Conservation (phyloP, 53 echinoderm and acorn worm genomes). For the Holothuria leucospilota region DNA sequence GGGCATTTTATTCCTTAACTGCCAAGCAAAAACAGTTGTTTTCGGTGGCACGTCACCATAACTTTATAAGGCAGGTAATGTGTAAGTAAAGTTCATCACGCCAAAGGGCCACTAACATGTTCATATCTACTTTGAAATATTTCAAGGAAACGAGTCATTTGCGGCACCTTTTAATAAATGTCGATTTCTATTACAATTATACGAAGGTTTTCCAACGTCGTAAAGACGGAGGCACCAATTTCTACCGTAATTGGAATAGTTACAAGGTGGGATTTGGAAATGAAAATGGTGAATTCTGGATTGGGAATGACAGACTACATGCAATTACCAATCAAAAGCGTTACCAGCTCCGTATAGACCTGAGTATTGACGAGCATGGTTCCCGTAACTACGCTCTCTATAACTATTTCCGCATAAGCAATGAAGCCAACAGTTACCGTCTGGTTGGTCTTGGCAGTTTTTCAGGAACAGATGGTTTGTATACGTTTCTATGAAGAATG, state of each 20-base stretch:
- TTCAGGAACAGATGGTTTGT: slow-evolving; percentile 1
- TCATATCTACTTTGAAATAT: no score
- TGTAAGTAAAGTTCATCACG: no score
- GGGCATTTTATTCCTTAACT: no score
- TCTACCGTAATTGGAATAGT: no score
- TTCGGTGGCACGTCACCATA: no score
- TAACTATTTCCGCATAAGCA: not conserved
- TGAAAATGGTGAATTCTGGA: not conserved
- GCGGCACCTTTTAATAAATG: no score
- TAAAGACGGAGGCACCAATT: not conserved
- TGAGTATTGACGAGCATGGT: not conserved
- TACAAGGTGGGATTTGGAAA: not conserved
- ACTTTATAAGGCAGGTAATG: no score
- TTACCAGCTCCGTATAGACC: not conserved
- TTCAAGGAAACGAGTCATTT: no score
- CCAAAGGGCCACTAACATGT: no score
- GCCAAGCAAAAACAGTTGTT: no score
- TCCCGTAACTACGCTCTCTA: not conserved
- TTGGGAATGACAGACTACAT: not conserved
- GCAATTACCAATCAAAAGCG: not conserved
- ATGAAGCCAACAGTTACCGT: not conserved
- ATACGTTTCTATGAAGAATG: no score
- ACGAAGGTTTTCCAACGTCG: slow-evolving; percentile 19
- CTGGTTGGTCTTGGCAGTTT: not conserved
- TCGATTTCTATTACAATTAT: no score